Evolutionary conservation across 2,113 vertebrate genomes (phyloP), one percentile per base, ranked within the genome.

Genomic region (Tetrax tetrax): DNA sequence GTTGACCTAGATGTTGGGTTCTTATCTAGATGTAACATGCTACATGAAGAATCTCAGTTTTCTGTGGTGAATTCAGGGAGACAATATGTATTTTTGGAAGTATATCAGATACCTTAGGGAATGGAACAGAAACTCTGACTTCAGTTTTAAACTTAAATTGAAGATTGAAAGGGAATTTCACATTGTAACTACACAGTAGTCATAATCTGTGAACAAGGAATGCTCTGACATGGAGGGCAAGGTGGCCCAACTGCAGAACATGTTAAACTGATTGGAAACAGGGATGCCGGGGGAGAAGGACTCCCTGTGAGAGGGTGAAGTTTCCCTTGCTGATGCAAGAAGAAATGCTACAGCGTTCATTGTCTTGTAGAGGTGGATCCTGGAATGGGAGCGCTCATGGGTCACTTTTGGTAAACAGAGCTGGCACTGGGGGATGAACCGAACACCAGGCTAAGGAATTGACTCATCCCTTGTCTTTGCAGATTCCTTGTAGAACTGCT

Each of bases 341-440:
- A 21, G 43, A 72, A 63, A 45, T 35, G 20, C 38, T 2, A 3
- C 21, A 84, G 38, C 57, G 47, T 31, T 64, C 16, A 17, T 47
- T 84, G 48, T 54, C 57, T 63, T 84, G 48, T 47, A 84, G 38
- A 3, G 9, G 14, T 11, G 1, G 8, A 18, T 45, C 38, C 48
- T 45, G 17, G 59, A 53, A 63, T 27, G 45, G 54, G 13, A 50
- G 65, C 3, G 3, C 23, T 51, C 33, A 54, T 33, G 21, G 33
- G 8, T 17, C 33, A 17, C 38, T 54, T 27, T 17, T 64, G 48
- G 10, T 64, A 47, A 64, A 64, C 38, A 31, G 68, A 72, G 17
- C 38, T 56, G 59, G 48, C 0, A 1, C 33, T 47, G 27, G 8
- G 27, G 25, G 15, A 33, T 38, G 33, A 64, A 47, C 16, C 0